A percentile compares a stretch with the other conserved stretches of the same genome.
Evolutionary conservation across 2,113 vertebrate species (phyloP).

Genomic region (Neodon shergylaensis): DNA sequence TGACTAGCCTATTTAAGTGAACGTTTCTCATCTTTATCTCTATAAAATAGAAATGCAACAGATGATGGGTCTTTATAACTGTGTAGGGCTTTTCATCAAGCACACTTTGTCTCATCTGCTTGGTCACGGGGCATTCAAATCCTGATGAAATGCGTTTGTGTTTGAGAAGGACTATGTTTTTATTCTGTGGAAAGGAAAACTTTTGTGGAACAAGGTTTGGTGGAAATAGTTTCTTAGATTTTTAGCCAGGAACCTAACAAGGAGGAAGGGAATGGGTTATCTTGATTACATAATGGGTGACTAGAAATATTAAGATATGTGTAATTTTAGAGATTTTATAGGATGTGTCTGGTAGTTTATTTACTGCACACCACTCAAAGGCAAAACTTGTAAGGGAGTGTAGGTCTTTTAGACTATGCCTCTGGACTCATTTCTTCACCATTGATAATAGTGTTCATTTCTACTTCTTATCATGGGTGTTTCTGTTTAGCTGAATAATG

Average conservation of each 20-base stretch:
- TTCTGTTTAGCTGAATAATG: neutral
- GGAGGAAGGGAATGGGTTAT: neutral
- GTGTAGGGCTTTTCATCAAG: neutral
- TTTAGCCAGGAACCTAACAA: neutral
- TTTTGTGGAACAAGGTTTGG: neutral
- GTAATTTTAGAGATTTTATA: neutral
- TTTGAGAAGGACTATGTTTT: neutral
- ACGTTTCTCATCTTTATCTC: neutral
- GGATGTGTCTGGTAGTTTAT: neutral
- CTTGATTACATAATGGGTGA: neutral
- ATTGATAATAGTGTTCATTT: neutral
- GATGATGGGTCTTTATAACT: neutral
- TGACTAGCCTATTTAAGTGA: neutral
- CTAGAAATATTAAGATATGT: neutral
- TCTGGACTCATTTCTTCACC: neutral
- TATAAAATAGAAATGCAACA: constrained; percentile 10
- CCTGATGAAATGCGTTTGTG: constrained; percentile 1
- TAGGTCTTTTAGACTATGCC: neutral
- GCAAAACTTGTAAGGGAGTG: neutral
- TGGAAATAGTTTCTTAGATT: constrained; percentile 32
- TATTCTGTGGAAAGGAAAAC: neutral
- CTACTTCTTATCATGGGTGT: neutral
- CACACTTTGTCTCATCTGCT: neutral
- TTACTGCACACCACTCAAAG: neutral
- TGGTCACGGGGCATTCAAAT: neutral